Evolutionary conservation across 2,113 vertebrate species (phyloP).

Genomic region (Myotis lucifugus): DNA sequence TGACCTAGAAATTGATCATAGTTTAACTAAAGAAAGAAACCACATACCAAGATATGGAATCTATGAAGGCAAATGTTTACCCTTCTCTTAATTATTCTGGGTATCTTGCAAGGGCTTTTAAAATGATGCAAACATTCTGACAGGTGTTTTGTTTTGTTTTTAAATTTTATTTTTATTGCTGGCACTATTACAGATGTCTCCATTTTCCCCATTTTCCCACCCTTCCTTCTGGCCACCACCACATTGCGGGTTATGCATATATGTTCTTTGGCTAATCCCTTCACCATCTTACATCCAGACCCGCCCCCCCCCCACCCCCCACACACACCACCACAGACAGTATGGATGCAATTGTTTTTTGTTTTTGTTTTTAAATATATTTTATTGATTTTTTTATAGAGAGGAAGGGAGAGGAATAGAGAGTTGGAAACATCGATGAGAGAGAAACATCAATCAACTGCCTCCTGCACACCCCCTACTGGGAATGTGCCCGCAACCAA

Average conservation of each 20-base stretch:
- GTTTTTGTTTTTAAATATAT: not conserved
- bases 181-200: not conserved
- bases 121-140: not conserved
- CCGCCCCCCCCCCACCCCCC: too few species aligned
- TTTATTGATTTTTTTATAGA: too few species aligned
- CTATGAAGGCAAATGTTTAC: not conserved
- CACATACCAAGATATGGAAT: not conserved
- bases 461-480: too few species aligned
- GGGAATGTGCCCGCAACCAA: too few species aligned
- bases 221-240: not conserved
- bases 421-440: too few species aligned
- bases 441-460: too few species aligned
- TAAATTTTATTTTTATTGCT: not conserved
- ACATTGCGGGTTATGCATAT: not conserved
- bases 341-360: not conserved
- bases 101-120: not conserved
- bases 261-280: not conserved
- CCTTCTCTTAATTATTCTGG: conserved; percentile 10
- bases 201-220: not conserved
- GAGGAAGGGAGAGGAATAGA: too few species aligned
- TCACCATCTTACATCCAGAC: not conserved
- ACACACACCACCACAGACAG: not conserved
- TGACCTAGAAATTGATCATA: conserved; percentile 1
- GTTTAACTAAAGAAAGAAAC: conserved; percentile 29
- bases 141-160: not conserved